Evolutionary conservation across 2,888 invertebrate species (phyloP), one percentile per base, ranked within the genome.

Genomic region (Drosophila acutilabella): DNA sequence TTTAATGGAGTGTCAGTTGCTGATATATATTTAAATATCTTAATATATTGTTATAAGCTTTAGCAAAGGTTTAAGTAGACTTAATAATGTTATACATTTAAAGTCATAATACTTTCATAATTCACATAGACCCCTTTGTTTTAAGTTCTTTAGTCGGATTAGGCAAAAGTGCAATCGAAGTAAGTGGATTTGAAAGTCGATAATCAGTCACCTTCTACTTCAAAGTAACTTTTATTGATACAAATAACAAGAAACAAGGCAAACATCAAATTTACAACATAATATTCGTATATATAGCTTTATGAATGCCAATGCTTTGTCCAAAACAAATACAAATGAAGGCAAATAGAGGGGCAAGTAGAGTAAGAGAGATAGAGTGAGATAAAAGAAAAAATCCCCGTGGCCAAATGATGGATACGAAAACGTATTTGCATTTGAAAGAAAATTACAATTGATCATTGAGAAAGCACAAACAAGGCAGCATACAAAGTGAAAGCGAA

Each of bases 371-470:
- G 30, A 30, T 30, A 30, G 30, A 30, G 8, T 2, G 30, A 51
- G 8, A 56, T 48, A 54, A 64, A 59, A 38, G 52, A 41, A 53
- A 23, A 40, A 20, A 33, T 62, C 26, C 30, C 57, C 13, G 8
- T 60, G 76, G 69, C 64, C 75, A 79, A 68, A 62, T 18, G 23
- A 64, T 67, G 71, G 64, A 80, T 71, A 59, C 52, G 56, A 51
- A 40, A 16, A 18, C 6, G 58, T 88, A 89, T 84, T 84, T 84
- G 88, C 89, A 89, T 83, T 81, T 74, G 77, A 89, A 88, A 79
- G 88, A 81, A 89, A 82, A 88, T 89, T 84, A 88, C 86, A 81
- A 85, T 88, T 78, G 89, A 89, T 81, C 86, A 88, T 69, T 71
- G 79, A 68, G 57, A 51, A 60, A 30, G 36, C 47, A 60, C 68